Evolutionary conservation across 2,113 vertebrate genomes (phyloP), one percentile per base, ranked within the genome.

Genomic region (Larimichthys crocea): DNA sequence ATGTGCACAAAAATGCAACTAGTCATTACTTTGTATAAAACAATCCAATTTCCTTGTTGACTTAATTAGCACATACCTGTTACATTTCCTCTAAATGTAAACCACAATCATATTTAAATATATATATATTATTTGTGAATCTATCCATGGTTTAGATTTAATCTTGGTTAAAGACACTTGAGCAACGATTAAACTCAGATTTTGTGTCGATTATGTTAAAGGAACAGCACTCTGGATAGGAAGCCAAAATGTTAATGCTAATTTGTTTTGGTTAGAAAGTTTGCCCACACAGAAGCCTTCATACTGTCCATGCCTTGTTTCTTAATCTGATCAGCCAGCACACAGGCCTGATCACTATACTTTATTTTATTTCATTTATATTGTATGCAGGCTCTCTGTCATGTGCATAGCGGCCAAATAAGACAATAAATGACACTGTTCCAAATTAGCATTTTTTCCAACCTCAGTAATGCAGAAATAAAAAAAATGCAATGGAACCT

Each of bases 211-310:
- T 68, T 62, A 49, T 49, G 16, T 62, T 56, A 35, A n/a, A 46
- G 56, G 29, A 29, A 53, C 6, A 20, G 5, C 11, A 46, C 15
- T 61, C 68, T 29, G 55, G 64, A 40, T 4, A 6, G 24, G 22
- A 22, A 24, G 49, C 26, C 53, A 29, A 68, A 52, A 59, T 26
- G 15, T 42, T 56, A 44, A 26, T 26, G 4, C 61, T 35, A 22
- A 67, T 62, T 61, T 48, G 46, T 57, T 71, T 63, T 53, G 11
- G 57, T 64, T 50, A 0, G 35, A 76, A 6, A 16, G 40, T 50
- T 75, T n/a, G 29, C 22, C 60, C 29, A 76, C 49, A 62, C 60
- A 67, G 60, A 76, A 52, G 68, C 31, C 10, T 3, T 22, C 22
- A 40, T 26, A 48, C 35, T 35, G 35, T 35, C 35, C 53, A 31